Evolutionary conservation across 1,140 invertebrate species (phyloP), one percentile per base, ranked within the genome.

Genomic region (Alviniconcha marisindica): DNA sequence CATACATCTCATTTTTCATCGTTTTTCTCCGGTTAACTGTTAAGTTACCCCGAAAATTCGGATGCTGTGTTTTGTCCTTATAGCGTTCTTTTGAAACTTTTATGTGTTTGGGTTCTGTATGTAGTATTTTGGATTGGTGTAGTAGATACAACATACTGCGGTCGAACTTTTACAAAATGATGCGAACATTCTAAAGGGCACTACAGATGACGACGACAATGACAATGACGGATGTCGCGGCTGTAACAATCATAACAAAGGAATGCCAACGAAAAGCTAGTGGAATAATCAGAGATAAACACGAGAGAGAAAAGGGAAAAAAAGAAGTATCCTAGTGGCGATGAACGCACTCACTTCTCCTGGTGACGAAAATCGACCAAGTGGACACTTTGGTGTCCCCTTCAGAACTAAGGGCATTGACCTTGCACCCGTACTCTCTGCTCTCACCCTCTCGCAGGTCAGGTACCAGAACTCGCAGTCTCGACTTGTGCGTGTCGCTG

Each of bases 401-500:
- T 21, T 36, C 2, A 28, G 54, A 18, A 28, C 36, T 48, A 24
- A 80, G 36, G 7, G 40, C 33, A 12, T 28, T 66, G 15, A 48
- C 78, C 2, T 60, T 44, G n/a, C 78, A 80, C 1, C 78, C 78
- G 31, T 69, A 80, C 12, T n/a, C 60, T 28, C 78, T 63, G 33
- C 56, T 80, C 36, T 80, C 56, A 18, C 60, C 78, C n/a, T 80
- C 56, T 28, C n/a, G 21, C 33, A 80, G 28, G 56, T 80, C 78
- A n/a, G 60, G 54, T 12, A 80, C 78, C 3, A 80, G 60, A 4
- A 44, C 24, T 14, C 78, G 54, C 33, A 76, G 21, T n/a, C 0
- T 76, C 12, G 73, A 51, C 73, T 31, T 76, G 44, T 54, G 73
- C 7, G 42, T 76, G 21, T 76, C n/a, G 14, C 5, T 15, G 4